These are phyloP conservation scores for Callinectes sapidus DNA, from an alignment of 2,888 invertebrate genomes.

Conservation along the genomic window DNA sequence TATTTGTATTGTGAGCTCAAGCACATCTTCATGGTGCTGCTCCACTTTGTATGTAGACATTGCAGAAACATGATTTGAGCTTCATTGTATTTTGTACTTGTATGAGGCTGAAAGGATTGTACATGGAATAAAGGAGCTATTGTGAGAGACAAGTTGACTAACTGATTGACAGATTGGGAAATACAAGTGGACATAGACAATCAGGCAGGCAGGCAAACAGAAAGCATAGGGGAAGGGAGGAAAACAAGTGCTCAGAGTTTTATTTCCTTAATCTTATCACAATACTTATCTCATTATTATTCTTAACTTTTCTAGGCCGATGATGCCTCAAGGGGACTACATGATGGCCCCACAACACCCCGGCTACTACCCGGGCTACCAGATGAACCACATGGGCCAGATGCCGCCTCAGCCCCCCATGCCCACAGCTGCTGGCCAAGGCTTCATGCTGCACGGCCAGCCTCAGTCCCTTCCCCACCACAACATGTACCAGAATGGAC, in stretches of 20 bases:
- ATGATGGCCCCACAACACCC: slow-evolving; percentile 60
- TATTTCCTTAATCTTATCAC: background rate
- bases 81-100: background rate
- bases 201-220: background rate
- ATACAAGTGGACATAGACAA: background rate
- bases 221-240: background rate
- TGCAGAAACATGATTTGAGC: slow-evolving; percentile 13
- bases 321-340: slow-evolving; percentile 70
- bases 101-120: background rate
- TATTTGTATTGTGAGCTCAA: background rate
- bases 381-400: slow-evolving; percentile 58
- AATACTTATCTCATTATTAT: background rate
- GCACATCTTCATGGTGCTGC: background rate
- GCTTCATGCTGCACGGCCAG: slow-evolving; percentile 71
- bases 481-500: slow-evolving; percentile 67
- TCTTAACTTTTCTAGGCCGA: slow-evolving; percentile 46
- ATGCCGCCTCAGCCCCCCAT: slow-evolving; percentile 46
- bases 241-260: background rate
- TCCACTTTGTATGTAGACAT: background rate
- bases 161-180: background rate
- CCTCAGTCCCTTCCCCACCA: slow-evolving; percentile 69
- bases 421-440: slow-evolving; percentile 38
- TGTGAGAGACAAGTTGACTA: background rate
- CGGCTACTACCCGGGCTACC: slow-evolving; percentile 62
- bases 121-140: background rate